phyloP scores from a whole-genome alignment of 2,113 vertebrate species.

The Muntiacus reevesi region DNA sequence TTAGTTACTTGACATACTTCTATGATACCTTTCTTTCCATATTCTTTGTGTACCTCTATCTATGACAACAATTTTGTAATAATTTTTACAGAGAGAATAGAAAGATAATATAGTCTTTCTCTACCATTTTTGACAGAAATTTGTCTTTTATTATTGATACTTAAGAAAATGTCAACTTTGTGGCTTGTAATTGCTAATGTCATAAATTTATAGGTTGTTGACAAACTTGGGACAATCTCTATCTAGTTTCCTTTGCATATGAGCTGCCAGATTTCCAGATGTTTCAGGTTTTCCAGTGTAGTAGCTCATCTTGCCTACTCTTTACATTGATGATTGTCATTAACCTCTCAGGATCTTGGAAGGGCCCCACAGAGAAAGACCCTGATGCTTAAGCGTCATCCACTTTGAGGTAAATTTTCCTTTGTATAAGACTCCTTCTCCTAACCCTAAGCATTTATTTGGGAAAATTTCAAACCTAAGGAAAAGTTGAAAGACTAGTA shows the following conservation, averaged over 20 bases:
- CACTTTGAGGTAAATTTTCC: not conserved
- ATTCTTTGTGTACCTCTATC: not conserved
- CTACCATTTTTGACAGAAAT: not conserved
- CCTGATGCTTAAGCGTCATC: not conserved
- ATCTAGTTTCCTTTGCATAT: not conserved
- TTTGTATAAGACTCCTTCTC: not conserved
- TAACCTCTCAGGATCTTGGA: not conserved
- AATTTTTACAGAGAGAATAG: not conserved
- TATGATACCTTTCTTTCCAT: not conserved
- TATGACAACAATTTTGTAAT: not conserved
- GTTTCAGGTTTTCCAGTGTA: not conserved
- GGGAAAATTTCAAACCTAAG: not conserved
- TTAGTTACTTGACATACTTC: not conserved
- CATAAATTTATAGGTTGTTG: not conserved
- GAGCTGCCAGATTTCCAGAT: not conserved
- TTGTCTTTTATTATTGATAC: conserved; percentile 12
- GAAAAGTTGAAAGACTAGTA: not conserved
- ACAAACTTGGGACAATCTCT: not conserved
- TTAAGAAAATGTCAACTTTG: conserved; percentile 3
- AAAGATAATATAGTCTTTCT: conserved; percentile 15
- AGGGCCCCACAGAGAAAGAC: not conserved
- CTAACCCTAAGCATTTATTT: not conserved
- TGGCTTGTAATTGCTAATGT: not conserved
- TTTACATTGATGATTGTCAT: not conserved
- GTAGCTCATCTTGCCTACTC: not conserved